Conservation (phyloP, 2,797 vertebrate species). For the Sarcophilus harrisii region DNA sequence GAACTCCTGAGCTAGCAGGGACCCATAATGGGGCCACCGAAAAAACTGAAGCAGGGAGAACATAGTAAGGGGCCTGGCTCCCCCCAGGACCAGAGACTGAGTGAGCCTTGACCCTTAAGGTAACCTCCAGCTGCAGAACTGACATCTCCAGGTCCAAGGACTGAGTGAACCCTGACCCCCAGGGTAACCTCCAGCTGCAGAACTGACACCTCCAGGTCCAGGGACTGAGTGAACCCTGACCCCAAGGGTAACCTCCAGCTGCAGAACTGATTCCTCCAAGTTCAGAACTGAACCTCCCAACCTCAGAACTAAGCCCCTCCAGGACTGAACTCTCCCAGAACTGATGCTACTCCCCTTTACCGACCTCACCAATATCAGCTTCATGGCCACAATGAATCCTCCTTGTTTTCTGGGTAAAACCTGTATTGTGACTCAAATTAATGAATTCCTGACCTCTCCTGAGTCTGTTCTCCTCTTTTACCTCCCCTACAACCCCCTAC, state of each 20-base stretch:
- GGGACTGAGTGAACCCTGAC: background rate
- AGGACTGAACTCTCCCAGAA: background rate
- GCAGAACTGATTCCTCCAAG: too few species aligned
- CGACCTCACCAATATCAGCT: slow-evolving; percentile 92
- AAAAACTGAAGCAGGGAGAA: slow-evolving; percentile 87
- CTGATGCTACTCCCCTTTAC: slow-evolving; percentile 42
- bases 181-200: background rate
- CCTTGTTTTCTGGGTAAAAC: slow-evolving; percentile 93
- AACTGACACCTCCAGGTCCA: slow-evolving; percentile 21
- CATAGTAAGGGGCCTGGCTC: background rate
- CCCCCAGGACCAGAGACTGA: background rate
- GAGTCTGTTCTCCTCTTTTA: background rate
- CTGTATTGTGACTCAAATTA: slow-evolving; percentile 80
- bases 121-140: background rate
- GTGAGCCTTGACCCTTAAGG: background rate
- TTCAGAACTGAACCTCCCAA: slow-evolving; percentile 1
- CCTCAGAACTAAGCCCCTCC: slow-evolving; percentile 4
- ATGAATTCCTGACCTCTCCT: slow-evolving; percentile 42
- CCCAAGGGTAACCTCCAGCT: too few species aligned
- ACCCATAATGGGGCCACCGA: slow-evolving; percentile 93
- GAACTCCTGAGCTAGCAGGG: slow-evolving; percentile 87
- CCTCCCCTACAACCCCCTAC: background rate
- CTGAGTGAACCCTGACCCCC: background rate
- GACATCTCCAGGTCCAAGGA: slow-evolving; percentile 22
- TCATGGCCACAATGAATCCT: slow-evolving; percentile 88